Evolutionary conservation across 2,797 vertebrate species (phyloP), one percentile per base, ranked within the genome.

Genomic region (Danionella dracula): DNA sequence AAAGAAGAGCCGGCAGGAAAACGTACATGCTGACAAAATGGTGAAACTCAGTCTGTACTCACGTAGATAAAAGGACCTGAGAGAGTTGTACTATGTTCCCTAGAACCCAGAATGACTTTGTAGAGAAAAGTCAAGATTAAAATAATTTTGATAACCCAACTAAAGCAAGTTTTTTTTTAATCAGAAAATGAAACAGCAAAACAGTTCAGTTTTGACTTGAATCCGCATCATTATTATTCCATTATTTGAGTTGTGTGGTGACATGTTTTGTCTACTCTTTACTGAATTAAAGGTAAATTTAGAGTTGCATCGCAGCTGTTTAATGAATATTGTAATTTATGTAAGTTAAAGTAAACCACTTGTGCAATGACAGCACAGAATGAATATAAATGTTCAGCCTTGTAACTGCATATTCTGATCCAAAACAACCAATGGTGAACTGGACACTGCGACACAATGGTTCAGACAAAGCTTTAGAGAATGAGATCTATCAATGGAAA

Each of bases 301-400:
- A 41, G 20, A 62, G 62, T 42, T 61, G 11, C 55, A 16, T 78
- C 70, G 51, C 66, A 55, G 37, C 67, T 51, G 50, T 49, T 16
- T 83, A 86, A 80, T 71, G 60, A 40, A 70, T 79, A 51, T 77
- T 77, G 49, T 84, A 85, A 83, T 76, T 78, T 73, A 82, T 75
- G 78, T 68, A 73, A 76, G 68, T 16, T 75, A 78, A 84, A 78
- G 80, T 79, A 59, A 75, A 67, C 45, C 15, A 71, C 59, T 81
- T 78, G 80, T 51, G 67, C 68, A 66, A 68, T 66, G 65, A 79
- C 61, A 32, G 45, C 37, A 61, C 56, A 1, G 48, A 76, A 62
- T 27, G 65, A 42, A 66, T 31, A 73, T 49, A 53, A 55, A 78
- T 71, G 72, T 66, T 1, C 5, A 20, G 62, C 59, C 73, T 81